Conservation (phyloP, 2,113 vertebrate genomes). For the Nothoprocta perdicaria region DNA sequence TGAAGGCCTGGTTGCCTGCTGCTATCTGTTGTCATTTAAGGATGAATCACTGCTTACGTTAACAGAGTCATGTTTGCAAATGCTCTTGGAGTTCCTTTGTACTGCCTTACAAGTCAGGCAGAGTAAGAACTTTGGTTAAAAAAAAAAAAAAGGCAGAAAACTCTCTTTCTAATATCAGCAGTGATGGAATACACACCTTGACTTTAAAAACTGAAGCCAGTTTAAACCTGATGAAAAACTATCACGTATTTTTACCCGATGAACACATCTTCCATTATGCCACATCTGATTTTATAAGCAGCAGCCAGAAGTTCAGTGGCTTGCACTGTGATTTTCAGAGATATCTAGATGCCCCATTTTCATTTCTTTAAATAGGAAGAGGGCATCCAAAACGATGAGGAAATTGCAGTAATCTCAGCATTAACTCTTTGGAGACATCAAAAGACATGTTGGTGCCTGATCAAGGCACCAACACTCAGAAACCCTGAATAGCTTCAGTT, state of each 20-base stretch:
- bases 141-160: background rate
- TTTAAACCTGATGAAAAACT: background rate
- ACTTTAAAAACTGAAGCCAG: background rate
- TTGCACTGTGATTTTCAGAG: background rate
- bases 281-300: background rate
- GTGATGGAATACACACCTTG: background rate
- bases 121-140: background rate
- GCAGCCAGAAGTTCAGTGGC: background rate
- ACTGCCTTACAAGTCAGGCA: background rate
- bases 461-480: background rate
- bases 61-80: conserved; percentile 36
- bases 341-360: background rate
- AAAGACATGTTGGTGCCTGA: too few species aligned
- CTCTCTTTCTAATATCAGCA: background rate
- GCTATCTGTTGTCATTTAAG: background rate
- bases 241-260: background rate
- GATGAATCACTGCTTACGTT: conserved; percentile 32
- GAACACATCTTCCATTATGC: background rate
- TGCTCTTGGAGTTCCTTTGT: background rate
- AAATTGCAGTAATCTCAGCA: background rate
- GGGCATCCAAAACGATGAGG: background rate
- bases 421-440: background rate
- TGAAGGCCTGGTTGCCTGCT: conserved; percentile 12
- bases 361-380: background rate
- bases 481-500: background rate